Percentiles rank a stretch among this genome's conserved stretches.
phyloP scores from a whole-genome alignment of 2,888 invertebrate species.

The Epiblema foenella region DNA sequence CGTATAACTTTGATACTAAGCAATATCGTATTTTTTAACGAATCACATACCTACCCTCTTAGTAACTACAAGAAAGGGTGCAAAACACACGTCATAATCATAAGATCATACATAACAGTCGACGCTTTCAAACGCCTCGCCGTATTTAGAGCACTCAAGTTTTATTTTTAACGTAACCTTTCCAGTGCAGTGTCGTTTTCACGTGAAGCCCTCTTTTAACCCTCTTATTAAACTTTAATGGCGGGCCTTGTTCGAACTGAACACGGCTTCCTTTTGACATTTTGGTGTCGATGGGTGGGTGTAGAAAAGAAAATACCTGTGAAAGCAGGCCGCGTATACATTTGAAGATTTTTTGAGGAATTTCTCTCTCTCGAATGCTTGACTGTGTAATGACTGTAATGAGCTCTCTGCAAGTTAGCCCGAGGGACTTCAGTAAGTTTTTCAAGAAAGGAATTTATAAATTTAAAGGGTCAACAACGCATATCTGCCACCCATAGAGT shows the following conservation, averaged over 20 bases:
- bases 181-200: slow-evolving; percentile 54
- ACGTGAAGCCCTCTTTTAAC: slow-evolving; percentile 54
- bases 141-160: slow-evolving; percentile 47
- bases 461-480: too few species aligned
- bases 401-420: too few species aligned
- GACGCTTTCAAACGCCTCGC: slow-evolving; percentile 21
- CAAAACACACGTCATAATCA: slow-evolving; percentile 37
- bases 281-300: slow-evolving; percentile 20
- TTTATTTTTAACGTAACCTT: slow-evolving; percentile 59
- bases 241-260: slow-evolving; percentile 41
- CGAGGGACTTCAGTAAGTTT: too few species aligned
- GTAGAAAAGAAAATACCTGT: slow-evolving; percentile 10
- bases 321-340: neutral
- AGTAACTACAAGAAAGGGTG: slow-evolving; percentile 2
- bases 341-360: too few species aligned
- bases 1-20: too few species aligned
- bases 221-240: slow-evolving; percentile 65
- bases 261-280: slow-evolving; percentile 28
- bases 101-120: too few species aligned
- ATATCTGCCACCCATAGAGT: too few species aligned
- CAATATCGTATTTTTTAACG: too few species aligned
- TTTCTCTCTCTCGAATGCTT: too few species aligned
- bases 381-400: neutral
- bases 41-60: neutral
- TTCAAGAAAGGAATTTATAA: too few species aligned